phyloP scores from a whole-genome alignment of 1,140 invertebrate genomes.

The Drosophila nebulosa region DNA sequence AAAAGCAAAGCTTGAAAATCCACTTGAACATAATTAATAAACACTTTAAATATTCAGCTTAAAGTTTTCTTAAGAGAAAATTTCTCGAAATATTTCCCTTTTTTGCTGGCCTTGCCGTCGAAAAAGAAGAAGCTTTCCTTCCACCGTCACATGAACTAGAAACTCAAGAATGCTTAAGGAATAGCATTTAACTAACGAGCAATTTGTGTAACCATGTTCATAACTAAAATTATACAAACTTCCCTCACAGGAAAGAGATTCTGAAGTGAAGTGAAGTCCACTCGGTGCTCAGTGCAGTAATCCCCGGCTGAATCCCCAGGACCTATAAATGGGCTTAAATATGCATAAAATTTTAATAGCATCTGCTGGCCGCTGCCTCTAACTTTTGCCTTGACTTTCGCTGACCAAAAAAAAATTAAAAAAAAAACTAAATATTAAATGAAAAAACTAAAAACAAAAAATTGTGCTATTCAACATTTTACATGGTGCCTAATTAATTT shows the following conservation, averaged over 20 bases:
- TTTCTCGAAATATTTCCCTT: not conserved
- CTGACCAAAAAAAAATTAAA: conserved; percentile 15
- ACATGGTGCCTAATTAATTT: conserved; percentile 69
- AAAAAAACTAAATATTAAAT: conserved; percentile 3
- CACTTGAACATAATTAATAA: not conserved
- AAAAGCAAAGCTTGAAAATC: too few species aligned
- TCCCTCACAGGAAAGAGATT: not conserved
- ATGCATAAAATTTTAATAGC: conserved; percentile 70
- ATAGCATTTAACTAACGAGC: conserved; percentile 17
- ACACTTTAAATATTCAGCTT: not conserved
- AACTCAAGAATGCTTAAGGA: not conserved
- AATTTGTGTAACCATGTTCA: conserved; percentile 22
- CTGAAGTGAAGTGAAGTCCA: not conserved
- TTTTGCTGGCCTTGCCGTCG: not conserved
- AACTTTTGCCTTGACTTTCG: conserved; percentile 66
- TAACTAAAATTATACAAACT: conserved; percentile 27
- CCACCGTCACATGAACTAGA: not conserved
- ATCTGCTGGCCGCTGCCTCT: conserved; percentile 7
- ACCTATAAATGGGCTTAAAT: conserved; percentile 60
- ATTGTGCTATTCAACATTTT: conserved; percentile 52
- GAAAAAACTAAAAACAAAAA: conserved; percentile 8
- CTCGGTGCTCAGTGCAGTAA: conserved; percentile 8
- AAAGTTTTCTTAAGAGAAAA: not conserved
- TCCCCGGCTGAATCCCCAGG: conserved; percentile 23
- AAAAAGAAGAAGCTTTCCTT: not conserved